Percentiles rank a stretch among this genome's conserved stretches.
These are phyloP conservation scores for Apocheima hispidaria DNA, from an alignment of 2,888 invertebrate genomes.

Conservation along the genomic window DNA sequence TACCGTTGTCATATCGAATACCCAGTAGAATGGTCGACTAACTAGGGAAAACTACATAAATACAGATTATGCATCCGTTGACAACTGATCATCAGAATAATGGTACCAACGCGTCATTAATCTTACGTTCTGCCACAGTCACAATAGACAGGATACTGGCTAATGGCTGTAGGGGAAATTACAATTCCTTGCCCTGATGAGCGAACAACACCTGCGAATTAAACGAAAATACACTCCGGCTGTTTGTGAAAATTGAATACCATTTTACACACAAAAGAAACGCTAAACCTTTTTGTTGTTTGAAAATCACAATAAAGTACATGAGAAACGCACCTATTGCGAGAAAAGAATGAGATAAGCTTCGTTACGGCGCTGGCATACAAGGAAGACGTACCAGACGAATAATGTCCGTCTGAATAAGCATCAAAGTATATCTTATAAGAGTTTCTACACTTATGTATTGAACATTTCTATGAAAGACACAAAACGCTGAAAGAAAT, in stretches of 20 bases:
- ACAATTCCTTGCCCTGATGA: constrained; percentile 70
- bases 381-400: constrained; percentile 23
- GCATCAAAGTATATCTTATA: constrained; percentile 3
- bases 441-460: constrained; percentile 8
- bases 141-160: constrained; percentile 72
- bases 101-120: constrained; percentile 71
- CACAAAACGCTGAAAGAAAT: constrained; percentile 6
- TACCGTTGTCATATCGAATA: too few species aligned
- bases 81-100: constrained; percentile 67
- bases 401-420: constrained; percentile 19
- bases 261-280: constrained; percentile 26
- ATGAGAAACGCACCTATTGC: constrained; percentile 10
- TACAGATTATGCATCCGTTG: too few species aligned
- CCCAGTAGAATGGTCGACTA: constrained; percentile 1
- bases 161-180: constrained; percentile 76
- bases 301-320: constrained; percentile 23
- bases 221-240: constrained; percentile 39
- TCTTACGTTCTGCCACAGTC: constrained; percentile 77
- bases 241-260: constrained; percentile 43
- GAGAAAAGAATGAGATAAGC: constrained; percentile 34
- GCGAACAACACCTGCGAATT: constrained; percentile 53
- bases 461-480: constrained; percentile 1
- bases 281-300: constrained; percentile 23
- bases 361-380: constrained; percentile 20
- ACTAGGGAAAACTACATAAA: constrained; percentile 11